Base-by-base conservation (phyloP, 2,888 invertebrate species). In the Allygus modestus region DNA sequence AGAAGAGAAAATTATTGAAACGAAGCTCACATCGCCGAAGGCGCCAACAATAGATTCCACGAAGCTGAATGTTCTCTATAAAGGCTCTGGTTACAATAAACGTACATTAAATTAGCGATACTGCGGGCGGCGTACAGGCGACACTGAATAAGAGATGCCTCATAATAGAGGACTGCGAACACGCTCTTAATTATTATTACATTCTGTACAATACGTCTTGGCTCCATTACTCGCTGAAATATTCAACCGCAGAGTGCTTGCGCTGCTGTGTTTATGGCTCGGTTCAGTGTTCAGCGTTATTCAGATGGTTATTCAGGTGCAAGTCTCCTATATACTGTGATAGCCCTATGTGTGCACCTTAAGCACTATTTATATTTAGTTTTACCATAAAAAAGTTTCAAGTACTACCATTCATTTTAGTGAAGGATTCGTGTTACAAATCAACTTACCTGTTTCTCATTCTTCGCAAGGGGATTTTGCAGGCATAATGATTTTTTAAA, bases 181-280 rank as follows among this genome's bases (percentile, higher is more conserved):
- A 79, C 33, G 79, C 79, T 54, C 58, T 79, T 79, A 79, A 79
- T 79, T 79, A 79, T 79, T 79, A 79, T 79, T 79, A 79, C 79
- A 79, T 33, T 79, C 58, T 58, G 79, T 33, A 79, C 79, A 79
- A 79, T 79, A 58, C 79, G 79, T 79, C 79, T 79, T 33, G 79
- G 79, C 79, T 79, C 79, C 79, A 79, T 79, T 79, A 79, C 79
- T 20, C 51, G 79, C 58, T 79, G 79, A 79, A 79, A 79, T 79
- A 79, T 79, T 79, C 79, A 79, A 11, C 79, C 33, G 58, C 28
- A 77, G 75, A 71, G 71, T 71, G 71, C 69, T 69, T 20, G 71
- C 37, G 2, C n/a, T 1, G 58, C n/a, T 73, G 73, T 43, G 46
- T 77, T 77, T 77, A 77, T 77, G 23, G 31, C 71, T n/a, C 1